Conservation (phyloP, 2,797 vertebrate species). For the Myotis daubentonii region DNA sequence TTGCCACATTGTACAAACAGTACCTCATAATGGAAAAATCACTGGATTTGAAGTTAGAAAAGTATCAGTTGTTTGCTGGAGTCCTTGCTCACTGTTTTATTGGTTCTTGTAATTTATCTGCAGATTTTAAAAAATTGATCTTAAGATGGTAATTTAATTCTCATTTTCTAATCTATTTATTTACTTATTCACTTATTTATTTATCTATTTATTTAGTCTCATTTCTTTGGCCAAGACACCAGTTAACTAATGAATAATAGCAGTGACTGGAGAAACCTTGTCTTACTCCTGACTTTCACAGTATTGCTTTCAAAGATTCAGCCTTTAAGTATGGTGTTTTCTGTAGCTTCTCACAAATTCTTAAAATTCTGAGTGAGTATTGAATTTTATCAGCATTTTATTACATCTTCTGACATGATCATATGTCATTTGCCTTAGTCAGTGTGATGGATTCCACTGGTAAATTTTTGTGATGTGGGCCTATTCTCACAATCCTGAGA, state of each 20-base stretch:
- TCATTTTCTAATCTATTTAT: neutral
- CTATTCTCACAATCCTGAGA: neutral
- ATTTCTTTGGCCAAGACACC: neutral
- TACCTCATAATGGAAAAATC: neutral
- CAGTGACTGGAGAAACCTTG: neutral
- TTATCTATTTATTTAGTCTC: neutral
- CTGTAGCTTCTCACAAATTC: neutral
- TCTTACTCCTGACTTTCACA: neutral
- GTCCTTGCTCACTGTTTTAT: neutral
- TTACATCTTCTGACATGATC: neutral
- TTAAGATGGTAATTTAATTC: neutral
- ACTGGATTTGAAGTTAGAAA: neutral
- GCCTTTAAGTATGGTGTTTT: neutral
- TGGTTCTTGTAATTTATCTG: neutral
- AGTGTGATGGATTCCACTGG: neutral
- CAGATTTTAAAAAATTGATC: neutral
- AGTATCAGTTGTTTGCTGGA: neutral
- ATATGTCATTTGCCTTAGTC: neutral
- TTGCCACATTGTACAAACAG: neutral
- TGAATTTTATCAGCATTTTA: neutral
- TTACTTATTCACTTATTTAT: neutral
- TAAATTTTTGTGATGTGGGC: neutral
- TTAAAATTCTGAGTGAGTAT: neutral
- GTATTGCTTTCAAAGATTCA: neutral
- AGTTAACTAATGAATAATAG: neutral